Base-by-base conservation (phyloP, 2,797 vertebrate species). In the Phataginus tetradactyla region DNA sequence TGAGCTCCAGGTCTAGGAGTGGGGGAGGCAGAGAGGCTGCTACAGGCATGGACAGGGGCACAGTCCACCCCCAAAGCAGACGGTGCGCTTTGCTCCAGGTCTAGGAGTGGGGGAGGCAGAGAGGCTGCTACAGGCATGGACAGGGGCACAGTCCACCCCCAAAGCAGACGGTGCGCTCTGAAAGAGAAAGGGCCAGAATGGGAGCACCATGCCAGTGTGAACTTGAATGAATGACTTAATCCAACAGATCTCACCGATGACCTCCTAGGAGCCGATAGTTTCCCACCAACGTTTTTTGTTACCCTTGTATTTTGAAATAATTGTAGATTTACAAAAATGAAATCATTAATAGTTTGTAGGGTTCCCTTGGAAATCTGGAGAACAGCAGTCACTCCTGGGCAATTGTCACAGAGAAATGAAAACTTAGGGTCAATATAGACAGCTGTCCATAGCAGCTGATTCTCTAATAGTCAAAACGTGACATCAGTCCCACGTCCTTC, bases 111-210 rank as follows among this genome's bases (percentile, higher is more conserved):
- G 6, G 0, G 45, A n/a, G 25, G 15, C 45, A 0, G 3, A 14
- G 45, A n/a, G 61, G 39, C 39, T 4, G 39, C 32, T 15, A 18
- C 7, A 7, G 49, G 21, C 34, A 3, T 3, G 32, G 51, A 25
- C 21, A 12, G 13, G 3, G 34, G 14, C 15, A 25, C 17, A 1
- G 4, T 12, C 14, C 39, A 0, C 64, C 64, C 32, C 37, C 23
- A 18, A 25, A 5, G 61, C 11, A 34, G 12, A 32, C 12, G 1
- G 4, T 1, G 0, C 2, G 20, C 9, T 39, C 39, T 18, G 0
- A 27, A 64, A 80, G 49, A n/a, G n/a, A 34, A 64, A 7, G 34
- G 53, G 11, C 0, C 25, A 32, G 37, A 20, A 89, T 20, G 12
- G 0, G 5, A 32, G 14, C 20, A 45, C 71, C 42, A 9, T 7